A percentile compares a stretch with the other conserved stretches of the same genome.
Conservation (phyloP, 2,113 vertebrate species). For the Notothenia rossii region DNA sequence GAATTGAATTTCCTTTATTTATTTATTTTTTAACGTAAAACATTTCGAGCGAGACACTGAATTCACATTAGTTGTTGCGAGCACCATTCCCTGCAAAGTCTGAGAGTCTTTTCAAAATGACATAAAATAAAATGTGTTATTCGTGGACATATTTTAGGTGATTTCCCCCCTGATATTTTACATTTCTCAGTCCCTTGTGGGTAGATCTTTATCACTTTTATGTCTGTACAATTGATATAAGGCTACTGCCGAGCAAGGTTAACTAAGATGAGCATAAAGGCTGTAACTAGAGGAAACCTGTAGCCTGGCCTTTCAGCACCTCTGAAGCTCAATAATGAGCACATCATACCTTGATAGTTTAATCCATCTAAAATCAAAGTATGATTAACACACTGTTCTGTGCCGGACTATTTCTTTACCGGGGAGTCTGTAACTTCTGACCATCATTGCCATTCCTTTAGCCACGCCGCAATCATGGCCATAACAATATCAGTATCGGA, state of each 20-base stretch:
- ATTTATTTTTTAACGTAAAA: background rate
- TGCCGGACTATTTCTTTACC: background rate
- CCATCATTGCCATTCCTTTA: background rate
- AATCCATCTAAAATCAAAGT: background rate
- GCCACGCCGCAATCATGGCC: background rate
- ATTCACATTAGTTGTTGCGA: background rate
- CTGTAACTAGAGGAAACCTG: background rate
- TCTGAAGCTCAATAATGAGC: background rate
- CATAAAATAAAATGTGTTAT: background rate
- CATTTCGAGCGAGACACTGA: background rate
- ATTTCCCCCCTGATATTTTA: too few species aligned
- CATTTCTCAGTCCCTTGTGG: too few species aligned
- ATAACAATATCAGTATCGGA: background rate
- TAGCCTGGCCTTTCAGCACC: background rate
- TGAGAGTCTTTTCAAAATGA: background rate
- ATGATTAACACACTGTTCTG: background rate
- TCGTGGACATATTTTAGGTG: too few species aligned
- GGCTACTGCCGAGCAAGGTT: background rate
- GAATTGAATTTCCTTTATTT: slow-evolving; percentile 25
- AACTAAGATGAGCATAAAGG: background rate
- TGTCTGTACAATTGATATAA: background rate
- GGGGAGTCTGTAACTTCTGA: background rate
- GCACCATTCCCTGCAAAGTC: background rate
- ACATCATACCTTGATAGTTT: background rate
- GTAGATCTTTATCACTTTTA: background rate